Evolutionary conservation across 2,888 invertebrate genomes (phyloP).

Genomic region (Eurois occulta): DNA sequence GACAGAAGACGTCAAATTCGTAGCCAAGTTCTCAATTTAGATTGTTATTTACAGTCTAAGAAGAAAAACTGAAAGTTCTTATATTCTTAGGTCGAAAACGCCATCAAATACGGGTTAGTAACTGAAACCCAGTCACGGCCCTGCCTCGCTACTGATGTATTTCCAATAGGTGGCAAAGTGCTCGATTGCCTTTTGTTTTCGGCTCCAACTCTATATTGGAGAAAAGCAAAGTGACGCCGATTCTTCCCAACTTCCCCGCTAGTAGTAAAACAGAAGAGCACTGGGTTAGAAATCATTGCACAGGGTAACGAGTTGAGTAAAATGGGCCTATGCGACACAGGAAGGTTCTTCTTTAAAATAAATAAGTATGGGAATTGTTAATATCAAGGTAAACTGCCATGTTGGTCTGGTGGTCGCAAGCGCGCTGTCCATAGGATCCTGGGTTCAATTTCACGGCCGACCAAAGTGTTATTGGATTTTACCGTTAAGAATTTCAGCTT

Average conservation of each 20-base stretch:
- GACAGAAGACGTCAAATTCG: no score
- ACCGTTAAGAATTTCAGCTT: neutral
- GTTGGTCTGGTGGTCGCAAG: neutral
- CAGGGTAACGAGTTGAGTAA: slow-evolving; percentile 13
- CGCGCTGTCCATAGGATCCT: neutral
- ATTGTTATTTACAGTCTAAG: neutral
- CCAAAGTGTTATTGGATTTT: neutral
- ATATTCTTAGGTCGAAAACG: neutral
- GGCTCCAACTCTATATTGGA: slow-evolving; percentile 47
- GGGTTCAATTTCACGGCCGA: neutral
- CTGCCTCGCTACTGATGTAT: slow-evolving; percentile 38
- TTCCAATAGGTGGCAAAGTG: slow-evolving; percentile 55
- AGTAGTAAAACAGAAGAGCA: slow-evolving; percentile 50
- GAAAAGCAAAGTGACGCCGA: slow-evolving; percentile 36
- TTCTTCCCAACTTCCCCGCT: slow-evolving; percentile 44
- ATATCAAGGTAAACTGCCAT: neutral
- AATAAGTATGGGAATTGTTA: neutral
- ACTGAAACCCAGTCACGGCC: slow-evolving; percentile 12
- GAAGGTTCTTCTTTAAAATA: neutral
- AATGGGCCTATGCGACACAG: neutral
- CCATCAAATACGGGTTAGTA: neutral
- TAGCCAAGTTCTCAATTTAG: neutral
- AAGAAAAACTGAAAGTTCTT: neutral
- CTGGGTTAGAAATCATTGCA: slow-evolving; percentile 48
- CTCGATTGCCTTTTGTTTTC: slow-evolving; percentile 62